phyloP scores from a whole-genome alignment of 2,797 vertebrate species.

The Scolopax rusticola region DNA sequence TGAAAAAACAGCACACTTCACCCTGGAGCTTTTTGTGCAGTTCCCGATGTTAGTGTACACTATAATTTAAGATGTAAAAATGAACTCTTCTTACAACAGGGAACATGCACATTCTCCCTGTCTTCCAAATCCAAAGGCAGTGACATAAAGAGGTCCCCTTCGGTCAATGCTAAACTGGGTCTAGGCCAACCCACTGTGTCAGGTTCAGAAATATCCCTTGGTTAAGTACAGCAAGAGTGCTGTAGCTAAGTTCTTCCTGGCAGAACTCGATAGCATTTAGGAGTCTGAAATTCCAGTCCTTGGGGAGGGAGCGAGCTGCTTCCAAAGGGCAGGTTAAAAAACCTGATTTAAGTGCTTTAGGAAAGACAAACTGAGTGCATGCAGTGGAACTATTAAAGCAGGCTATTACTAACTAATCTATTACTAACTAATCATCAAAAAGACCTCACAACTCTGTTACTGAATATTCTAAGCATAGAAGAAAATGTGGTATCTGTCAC shows the following conservation, averaged over 20 bases:
- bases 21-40: background rate
- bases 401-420: background rate
- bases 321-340: background rate
- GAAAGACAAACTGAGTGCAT: background rate
- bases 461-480: background rate
- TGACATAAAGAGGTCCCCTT: background rate
- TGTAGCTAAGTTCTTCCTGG: rapidly evolving
- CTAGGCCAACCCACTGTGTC: background rate
- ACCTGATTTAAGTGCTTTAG: background rate
- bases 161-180: background rate
- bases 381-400: background rate
- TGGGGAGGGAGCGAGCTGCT: background rate
- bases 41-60: background rate
- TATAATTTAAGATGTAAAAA: background rate
- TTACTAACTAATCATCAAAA: background rate
- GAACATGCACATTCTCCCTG: rapidly evolving
- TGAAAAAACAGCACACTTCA: rapidly evolving
- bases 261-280: background rate
- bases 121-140: background rate
- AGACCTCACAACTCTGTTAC: background rate
- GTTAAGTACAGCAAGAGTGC: background rate
- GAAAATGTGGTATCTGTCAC: background rate
- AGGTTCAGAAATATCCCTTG: background rate
- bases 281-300: background rate
- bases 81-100: background rate